phyloP scores from a whole-genome alignment of 2,797 vertebrate species.

The Ibycter americanus region DNA sequence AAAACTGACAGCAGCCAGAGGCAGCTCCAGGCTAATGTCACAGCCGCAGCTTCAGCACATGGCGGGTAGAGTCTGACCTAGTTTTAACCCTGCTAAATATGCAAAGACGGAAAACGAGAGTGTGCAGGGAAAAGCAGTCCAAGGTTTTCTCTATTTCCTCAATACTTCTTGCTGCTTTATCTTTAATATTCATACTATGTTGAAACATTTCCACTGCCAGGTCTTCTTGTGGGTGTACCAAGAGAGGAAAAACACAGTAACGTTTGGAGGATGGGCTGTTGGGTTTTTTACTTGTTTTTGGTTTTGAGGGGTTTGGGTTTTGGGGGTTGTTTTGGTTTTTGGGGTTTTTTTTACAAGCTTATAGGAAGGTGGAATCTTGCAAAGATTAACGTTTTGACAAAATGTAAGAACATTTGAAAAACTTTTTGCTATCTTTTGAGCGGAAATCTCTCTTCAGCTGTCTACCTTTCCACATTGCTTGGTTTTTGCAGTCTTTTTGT shows the following conservation, averaged over 20 bases:
- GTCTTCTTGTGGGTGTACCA: not conserved
- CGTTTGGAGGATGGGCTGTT: not conserved
- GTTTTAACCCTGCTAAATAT: conserved; percentile 60
- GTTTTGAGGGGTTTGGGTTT: not conserved
- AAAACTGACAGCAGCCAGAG: conserved; percentile 35
- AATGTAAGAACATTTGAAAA: not conserved
- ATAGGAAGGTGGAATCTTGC: not conserved
- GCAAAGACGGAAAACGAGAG: not conserved
- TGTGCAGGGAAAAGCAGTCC: not conserved
- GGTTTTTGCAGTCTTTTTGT: not conserved
- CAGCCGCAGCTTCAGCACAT: conserved; percentile 1
- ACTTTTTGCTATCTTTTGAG: not conserved
- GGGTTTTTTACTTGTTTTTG: not conserved
- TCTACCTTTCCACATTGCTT: conserved; percentile 16
- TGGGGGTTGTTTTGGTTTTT: not conserved
- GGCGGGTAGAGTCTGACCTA: conserved; percentile 35
- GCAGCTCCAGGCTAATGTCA: conserved; percentile 22
- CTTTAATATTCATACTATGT: not conserved
- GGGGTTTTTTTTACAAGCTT: not conserved
- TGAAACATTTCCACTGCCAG: not conserved
- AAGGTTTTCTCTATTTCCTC: not conserved
- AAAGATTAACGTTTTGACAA: not conserved
- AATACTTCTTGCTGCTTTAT: not conserved
- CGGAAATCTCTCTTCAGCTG: not conserved
- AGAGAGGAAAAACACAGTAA: not conserved